Evolutionary conservation across 2,113 vertebrate species (phyloP), one percentile per base, ranked within the genome.

Genomic region (Rhizomys pruinosus): DNA sequence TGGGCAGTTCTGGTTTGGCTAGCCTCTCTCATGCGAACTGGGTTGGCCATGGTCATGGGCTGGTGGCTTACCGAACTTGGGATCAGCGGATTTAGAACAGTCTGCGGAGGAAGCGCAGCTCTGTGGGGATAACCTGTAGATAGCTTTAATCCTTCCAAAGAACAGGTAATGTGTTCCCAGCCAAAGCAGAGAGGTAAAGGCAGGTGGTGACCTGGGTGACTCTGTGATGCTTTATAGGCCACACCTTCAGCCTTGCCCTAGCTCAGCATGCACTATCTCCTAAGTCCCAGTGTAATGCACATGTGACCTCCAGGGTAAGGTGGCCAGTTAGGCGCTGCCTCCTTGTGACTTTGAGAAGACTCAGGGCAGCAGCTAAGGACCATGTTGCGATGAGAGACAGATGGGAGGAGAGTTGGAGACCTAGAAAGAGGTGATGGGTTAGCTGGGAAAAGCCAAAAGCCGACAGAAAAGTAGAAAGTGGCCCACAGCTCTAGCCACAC

Each of bases 1-100:
- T 22, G 57, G 22, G 77, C 42, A 22, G 1, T 32, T 42, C 20
- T 61, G 71, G 72, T n/a, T n/a, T 64, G 34, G 68, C 19, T 6
- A 23, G 69, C 15, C 55, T 55, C 42, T 16, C 9, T 47, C 39
- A 10, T 0, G 0, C 42, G 44, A 13, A 0, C 11, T 32, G 42
- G 47, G 1, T 7, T 23, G 55, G 47, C 47, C 11, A 52, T 2
- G 0, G 71, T 29, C 52, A 32, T 57, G 0, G 0, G n/a, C 44
- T 20, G 1, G 64, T 25, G 10, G 17, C 80, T 68, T 44, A 2
- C 29, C 47, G 69, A 29, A 39, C 39, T 22, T 85, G n/a, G 44
- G 19, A 61, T 66, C n/a, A 57, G 37, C 64, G 29, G 63, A 20
- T 17, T 34, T 47, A 37, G 74, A 34, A 63, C 34, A 39, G 9